Conservation (phyloP, 2,797 vertebrate species). For the Ataeniobius toweri region DNA sequence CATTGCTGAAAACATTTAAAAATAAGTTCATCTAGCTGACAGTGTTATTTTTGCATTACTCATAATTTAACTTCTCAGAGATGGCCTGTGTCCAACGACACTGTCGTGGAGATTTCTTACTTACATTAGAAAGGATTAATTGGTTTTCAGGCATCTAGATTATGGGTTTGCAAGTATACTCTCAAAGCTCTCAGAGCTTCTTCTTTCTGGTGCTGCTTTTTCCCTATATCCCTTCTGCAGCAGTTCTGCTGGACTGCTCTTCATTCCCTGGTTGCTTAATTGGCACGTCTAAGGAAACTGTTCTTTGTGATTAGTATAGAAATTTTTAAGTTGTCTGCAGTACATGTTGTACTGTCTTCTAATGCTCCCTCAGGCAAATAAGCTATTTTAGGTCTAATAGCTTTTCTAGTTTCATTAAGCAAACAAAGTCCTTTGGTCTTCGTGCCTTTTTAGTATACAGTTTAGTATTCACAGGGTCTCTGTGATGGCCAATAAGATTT, state of each 20-base stretch:
- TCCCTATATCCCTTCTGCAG: constrained; percentile 10
- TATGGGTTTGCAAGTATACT: constrained; percentile 37
- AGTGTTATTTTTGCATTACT: constrained; percentile 42
- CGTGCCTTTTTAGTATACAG: constrained; percentile 29
- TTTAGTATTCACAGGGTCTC: constrained; percentile 10
- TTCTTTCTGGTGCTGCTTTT: constrained; percentile 33
- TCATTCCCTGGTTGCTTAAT: constrained; percentile 37
- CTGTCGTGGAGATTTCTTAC: constrained; percentile 40
- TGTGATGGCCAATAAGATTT: constrained; percentile 34
- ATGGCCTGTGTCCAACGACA: constrained; percentile 34
- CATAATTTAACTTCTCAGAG: constrained; percentile 26
- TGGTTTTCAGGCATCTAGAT: constrained; percentile 55
- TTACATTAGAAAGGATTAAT: constrained; percentile 50
- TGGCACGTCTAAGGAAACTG: constrained; percentile 45
- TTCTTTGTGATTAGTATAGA: constrained; percentile 33
- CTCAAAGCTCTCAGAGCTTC: constrained; percentile 22
- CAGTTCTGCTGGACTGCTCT: constrained; percentile 37
- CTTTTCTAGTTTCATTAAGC: constrained; percentile 52
- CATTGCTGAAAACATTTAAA: not conserved
- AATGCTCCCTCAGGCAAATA: constrained; percentile 35
- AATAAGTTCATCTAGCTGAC: constrained; percentile 35
- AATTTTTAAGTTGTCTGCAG: constrained; percentile 29
- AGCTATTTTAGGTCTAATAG: constrained; percentile 14
- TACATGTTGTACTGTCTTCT: constrained; percentile 20
- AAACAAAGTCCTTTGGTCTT: constrained; percentile 31